These are phyloP conservation scores for Ophioderma brevispina DNA, from an alignment of 35 echinoderm and acorn worm genomes.

Conservation along the genomic window DNA sequence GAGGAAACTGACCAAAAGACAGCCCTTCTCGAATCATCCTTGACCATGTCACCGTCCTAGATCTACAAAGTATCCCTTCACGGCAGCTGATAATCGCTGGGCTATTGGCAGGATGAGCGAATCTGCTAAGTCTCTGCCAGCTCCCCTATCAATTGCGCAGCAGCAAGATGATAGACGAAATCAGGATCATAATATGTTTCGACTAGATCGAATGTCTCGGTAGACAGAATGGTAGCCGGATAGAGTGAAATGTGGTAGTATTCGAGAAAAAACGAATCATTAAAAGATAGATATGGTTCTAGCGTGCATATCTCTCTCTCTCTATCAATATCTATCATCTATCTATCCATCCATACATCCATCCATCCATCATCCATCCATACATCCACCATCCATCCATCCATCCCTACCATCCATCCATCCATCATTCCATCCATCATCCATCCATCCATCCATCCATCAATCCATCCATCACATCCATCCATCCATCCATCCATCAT, in stretches of 20 bases:
- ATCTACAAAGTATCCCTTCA: constrained; percentile 32
- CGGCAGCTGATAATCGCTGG: constrained; percentile 31
- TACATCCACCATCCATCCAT: too few species aligned
- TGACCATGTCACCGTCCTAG: constrained; percentile 4
- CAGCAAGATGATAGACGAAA: constrained; percentile 43
- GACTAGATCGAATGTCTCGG: constrained; percentile 70
- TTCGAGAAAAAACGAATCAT: too few species aligned
- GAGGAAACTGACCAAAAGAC: constrained; percentile 50
- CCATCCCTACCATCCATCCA: too few species aligned
- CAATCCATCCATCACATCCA: too few species aligned
- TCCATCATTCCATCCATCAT: too few species aligned
- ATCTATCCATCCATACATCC: too few species aligned
- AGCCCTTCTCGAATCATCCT: constrained; percentile 29
- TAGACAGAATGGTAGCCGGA: constrained; percentile 56
- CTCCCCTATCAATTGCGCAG: constrained; percentile 30
- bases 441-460: too few species aligned
- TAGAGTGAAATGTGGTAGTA: neutral
- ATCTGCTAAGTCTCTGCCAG: constrained; percentile 45
- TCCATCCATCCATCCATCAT: too few species aligned
- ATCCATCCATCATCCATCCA: too few species aligned
- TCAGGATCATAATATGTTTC: constrained; percentile 35
- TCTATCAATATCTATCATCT: too few species aligned
- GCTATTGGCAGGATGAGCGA: constrained; percentile 58
- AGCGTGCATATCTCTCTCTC: too few species aligned
- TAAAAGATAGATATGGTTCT: too few species aligned